A percentile compares a stretch with the other conserved stretches of the same genome.
Evolutionary conservation across 2,888 invertebrate species (phyloP).

Genomic region (Pheosia gnoma): DNA sequence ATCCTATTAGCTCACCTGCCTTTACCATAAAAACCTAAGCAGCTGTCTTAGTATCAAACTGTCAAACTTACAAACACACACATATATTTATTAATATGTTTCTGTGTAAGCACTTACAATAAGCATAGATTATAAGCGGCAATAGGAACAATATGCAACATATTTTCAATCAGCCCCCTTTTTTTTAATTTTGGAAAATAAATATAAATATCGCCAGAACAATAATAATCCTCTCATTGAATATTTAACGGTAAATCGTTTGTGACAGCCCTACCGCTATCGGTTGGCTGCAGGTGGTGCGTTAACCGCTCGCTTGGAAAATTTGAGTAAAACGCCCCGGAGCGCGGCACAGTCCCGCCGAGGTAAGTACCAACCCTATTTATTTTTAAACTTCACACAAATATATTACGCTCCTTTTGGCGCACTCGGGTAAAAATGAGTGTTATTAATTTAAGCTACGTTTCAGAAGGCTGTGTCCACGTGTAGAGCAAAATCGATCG

Average conservation of each 20-base stretch:
- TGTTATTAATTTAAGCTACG: too few relatives aligned
- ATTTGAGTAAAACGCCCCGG: conserved; percentile 34
- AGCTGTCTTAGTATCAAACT: too few relatives aligned
- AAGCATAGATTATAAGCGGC: too few relatives aligned
- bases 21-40: too few relatives aligned
- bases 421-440: too few relatives aligned
- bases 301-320: conserved; percentile 34
- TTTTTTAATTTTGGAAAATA: neutral
- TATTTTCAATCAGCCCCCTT: neutral
- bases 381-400: neutral
- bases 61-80: too few relatives aligned
- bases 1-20: too few relatives aligned
- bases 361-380: neutral
- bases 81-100: too few relatives aligned
- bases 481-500: too few relatives aligned
- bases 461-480: too few relatives aligned
- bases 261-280: conserved; percentile 30
- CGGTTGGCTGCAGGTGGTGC: conserved; percentile 32
- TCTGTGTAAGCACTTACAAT: too few relatives aligned
- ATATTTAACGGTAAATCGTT: conserved; percentile 4
- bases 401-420: neutral
- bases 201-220: neutral
- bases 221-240: conserved; percentile 1
- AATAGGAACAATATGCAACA: too few relatives aligned
- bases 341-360: neutral